phyloP scores from a whole-genome alignment of 35 echinoderm and acorn worm genomes.

The Lytechinus pictus region DNA sequence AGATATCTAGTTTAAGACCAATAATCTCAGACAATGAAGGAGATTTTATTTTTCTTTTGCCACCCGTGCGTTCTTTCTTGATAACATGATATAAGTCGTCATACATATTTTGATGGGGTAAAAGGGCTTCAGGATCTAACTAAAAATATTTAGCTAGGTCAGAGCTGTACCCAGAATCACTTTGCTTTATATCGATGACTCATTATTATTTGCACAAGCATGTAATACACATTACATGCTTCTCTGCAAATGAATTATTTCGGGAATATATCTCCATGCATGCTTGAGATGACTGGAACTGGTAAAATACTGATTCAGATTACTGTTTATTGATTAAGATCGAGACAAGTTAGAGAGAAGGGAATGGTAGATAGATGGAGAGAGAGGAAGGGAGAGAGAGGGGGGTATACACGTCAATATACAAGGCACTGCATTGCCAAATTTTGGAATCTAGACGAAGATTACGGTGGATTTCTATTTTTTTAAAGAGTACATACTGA shows the following conservation, averaged over 20 bases:
- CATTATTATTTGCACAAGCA: neutral
- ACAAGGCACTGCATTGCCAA: no score
- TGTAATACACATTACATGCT: neutral
- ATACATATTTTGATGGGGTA: neutral
- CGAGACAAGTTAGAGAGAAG: neutral
- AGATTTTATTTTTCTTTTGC: neutral
- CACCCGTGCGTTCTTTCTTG: neutral
- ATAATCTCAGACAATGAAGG: neutral
- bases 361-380: neutral
- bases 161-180: neutral
- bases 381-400: neutral
- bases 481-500: no score
- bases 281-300: no score
- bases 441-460: no score
- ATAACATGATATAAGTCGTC: neutral
- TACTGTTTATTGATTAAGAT: neutral
- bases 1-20: neutral
- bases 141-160: neutral
- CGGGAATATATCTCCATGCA: no score
- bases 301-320: no score
- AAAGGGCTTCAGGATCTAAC: neutral
- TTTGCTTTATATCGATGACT: neutral
- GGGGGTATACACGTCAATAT: neutral
- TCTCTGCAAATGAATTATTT: neutral
- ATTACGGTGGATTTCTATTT: no score